Percentiles rank a stretch among this genome's conserved stretches.
Evolutionary conservation across 2,113 vertebrate species (phyloP).

Genomic region (Dinomys branickii): DNA sequence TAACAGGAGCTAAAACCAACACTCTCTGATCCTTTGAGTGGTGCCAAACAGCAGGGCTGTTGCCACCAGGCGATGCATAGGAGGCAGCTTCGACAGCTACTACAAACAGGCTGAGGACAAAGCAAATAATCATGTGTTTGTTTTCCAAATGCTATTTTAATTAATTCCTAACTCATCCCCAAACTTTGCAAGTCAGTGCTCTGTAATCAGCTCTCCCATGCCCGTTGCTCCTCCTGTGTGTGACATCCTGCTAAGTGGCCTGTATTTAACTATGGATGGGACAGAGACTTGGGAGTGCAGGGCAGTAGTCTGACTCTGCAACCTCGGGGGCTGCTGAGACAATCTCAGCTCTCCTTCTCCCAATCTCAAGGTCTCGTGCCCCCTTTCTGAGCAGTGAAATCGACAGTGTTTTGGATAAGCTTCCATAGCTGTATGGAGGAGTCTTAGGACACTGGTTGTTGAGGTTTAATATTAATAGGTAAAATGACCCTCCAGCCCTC

Average conservation of each 20-base stretch:
- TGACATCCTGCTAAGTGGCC: constrained; percentile 59
- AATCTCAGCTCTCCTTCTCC: neutral
- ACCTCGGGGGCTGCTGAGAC: constrained; percentile 70
- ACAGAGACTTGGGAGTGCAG: constrained; percentile 33
- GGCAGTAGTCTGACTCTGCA: constrained; percentile 56
- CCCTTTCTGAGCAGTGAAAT: neutral
- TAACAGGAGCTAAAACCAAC: neutral
- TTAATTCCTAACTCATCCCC: constrained; percentile 72
- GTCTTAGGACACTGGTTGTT: neutral
- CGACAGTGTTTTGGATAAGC: neutral
- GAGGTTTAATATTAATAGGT: too few species aligned
- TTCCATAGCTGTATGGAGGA: neutral
- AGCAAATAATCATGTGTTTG: neutral
- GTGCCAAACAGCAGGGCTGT: neutral
- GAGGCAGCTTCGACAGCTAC: neutral
- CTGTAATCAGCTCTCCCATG: constrained; percentile 39
- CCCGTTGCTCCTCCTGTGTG: neutral
- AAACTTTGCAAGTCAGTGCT: constrained; percentile 54
- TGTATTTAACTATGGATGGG: constrained; percentile 36
- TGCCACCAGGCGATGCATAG: neutral
- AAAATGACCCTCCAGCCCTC: neutral
- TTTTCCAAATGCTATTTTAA: constrained; percentile 65
- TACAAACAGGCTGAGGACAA: neutral
- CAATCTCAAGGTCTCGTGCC: too few species aligned
- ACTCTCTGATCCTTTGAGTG: neutral